Percentiles rank a stretch among this genome's conserved stretches.
phyloP scores from a whole-genome alignment of 2,113 vertebrate genomes.

The Oxyruncus cristatus region DNA sequence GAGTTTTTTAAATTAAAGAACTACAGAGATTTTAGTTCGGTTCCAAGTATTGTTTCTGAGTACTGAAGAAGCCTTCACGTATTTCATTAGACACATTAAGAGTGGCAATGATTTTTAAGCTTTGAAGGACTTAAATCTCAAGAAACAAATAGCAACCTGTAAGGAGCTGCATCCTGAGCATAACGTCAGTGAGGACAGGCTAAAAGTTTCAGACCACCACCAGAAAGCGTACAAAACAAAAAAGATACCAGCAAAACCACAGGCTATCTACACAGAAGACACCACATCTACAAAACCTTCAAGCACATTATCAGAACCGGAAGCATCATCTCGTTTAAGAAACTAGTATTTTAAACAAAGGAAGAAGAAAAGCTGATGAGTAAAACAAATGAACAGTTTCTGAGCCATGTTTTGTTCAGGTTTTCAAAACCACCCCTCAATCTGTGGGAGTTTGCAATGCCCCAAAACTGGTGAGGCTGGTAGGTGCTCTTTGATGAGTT shows the following conservation, averaged over 20 bases:
- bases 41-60: background rate
- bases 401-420: background rate
- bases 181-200: background rate
- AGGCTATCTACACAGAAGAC: background rate
- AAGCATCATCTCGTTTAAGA: background rate
- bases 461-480: background rate
- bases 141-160: background rate
- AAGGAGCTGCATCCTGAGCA: background rate
- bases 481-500: conserved; percentile 29
- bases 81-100: background rate
- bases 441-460: background rate
- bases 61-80: background rate
- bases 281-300: background rate
- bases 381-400: background rate
- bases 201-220: background rate
- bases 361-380: background rate
- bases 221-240: background rate
- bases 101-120: background rate
- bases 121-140: background rate
- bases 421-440: background rate
- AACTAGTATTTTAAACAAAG: background rate
- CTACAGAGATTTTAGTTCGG: background rate
- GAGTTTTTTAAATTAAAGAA: background rate
- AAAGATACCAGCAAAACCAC: background rate
- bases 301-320: background rate